Evolutionary conservation across 2,888 invertebrate genomes (phyloP).

Genomic region (Agelastica alni): DNA sequence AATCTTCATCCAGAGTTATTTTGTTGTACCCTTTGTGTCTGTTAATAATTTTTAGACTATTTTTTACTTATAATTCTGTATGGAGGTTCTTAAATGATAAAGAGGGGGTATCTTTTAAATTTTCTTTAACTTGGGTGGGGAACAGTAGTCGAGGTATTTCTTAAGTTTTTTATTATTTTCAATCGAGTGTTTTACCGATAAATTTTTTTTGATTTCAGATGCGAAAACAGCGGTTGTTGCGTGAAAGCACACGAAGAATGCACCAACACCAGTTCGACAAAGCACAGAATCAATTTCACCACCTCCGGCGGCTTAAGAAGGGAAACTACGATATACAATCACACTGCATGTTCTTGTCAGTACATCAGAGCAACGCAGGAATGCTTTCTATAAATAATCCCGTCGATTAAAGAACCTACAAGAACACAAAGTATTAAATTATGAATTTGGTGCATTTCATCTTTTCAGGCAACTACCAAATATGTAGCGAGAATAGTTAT

Average conservation of each 20-base stretch:
- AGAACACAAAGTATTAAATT: slow-evolving; percentile 18
- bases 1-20: no score
- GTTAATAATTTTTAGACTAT: no score
- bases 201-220: slow-evolving; percentile 15
- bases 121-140: no score
- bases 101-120: no score
- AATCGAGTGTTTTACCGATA: no score
- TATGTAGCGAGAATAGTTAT: no score
- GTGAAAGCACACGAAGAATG: slow-evolving; percentile 14
- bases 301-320: slow-evolving; percentile 6
- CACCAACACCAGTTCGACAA: slow-evolving; percentile 17
- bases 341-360: slow-evolving; percentile 21
- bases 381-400: slow-evolving; percentile 23
- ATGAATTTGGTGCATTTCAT: no score
- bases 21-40: no score
- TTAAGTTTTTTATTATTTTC: not conserved
- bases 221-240: slow-evolving; percentile 20
- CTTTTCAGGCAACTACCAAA: no score
- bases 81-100: no score
- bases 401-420: slow-evolving; percentile 5
- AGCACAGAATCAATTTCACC: slow-evolving; percentile 17
- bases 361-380: slow-evolving; percentile 20
- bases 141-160: no score
- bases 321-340: slow-evolving; percentile 19
- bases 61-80: no score